Conservation (phyloP, 2,113 vertebrate species). For the Pteropus alecto region DNA sequence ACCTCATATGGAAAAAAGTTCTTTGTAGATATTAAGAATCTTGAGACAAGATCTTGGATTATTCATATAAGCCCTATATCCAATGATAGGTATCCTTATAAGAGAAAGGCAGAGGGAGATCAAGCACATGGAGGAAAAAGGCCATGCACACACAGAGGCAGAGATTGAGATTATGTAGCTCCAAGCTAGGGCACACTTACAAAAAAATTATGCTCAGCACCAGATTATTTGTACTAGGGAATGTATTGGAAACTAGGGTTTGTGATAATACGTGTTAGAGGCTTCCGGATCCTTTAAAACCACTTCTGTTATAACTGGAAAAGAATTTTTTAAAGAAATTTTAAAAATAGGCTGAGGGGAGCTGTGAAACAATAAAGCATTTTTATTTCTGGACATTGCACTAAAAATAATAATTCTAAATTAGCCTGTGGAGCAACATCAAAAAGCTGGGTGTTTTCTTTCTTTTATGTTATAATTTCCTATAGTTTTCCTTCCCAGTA, state of each 20-base stretch:
- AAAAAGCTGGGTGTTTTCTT: not conserved
- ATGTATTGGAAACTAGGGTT: not conserved
- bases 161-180: not conserved
- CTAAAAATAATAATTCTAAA: not conserved
- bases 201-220: not conserved
- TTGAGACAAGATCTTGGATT: not conserved
- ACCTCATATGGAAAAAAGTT: not conserved
- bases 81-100: not conserved
- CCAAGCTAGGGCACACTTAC: not conserved
- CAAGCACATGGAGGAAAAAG: not conserved
- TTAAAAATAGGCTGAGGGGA: not conserved
- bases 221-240: not conserved
- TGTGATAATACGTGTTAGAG: not conserved
- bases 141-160: not conserved
- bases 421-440: not conserved
- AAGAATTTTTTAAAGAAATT: not conserved
- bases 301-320: not conserved
- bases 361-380: not conserved
- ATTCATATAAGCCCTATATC: not conserved
- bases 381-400: slow-evolving; percentile 16
- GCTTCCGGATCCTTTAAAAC: not conserved
- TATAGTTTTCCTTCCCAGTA: not conserved
- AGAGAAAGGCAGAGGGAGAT: not conserved
- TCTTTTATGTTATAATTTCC: not conserved
- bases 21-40: not conserved